These are phyloP conservation scores for Troides helena DNA, from an alignment of 2,888 invertebrate species.

Conservation along the genomic window DNA sequence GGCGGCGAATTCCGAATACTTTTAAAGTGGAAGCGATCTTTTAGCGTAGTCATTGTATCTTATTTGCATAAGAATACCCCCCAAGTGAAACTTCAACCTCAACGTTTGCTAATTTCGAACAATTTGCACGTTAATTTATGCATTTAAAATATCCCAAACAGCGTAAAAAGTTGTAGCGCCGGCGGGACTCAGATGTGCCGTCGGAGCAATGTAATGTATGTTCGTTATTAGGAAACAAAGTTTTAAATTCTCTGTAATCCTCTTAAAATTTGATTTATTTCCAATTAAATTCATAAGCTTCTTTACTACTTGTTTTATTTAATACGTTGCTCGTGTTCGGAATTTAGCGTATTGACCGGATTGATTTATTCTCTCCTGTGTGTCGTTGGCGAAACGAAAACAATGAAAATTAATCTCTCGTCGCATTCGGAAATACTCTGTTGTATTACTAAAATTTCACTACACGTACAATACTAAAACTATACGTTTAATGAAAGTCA, in stretches of 20 bases:
- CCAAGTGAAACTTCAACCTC: slow-evolving; percentile 39
- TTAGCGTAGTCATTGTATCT: slow-evolving; percentile 49
- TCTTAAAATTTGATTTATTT: slow-evolving; percentile 47
- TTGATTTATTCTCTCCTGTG: slow-evolving; percentile 7
- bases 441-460: not conserved
- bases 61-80: slow-evolving; percentile 59
- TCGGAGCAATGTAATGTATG: slow-evolving; percentile 63
- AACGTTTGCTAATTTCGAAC: slow-evolving; percentile 33
- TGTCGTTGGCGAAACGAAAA: not conserved
- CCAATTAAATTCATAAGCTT: slow-evolving; percentile 28
- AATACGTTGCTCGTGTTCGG: slow-evolving; percentile 4
- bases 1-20: slow-evolving; percentile 33
- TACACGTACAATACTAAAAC: not conserved
- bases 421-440: not conserved
- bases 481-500: too few species aligned
- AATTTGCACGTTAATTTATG: slow-evolving; percentile 41
- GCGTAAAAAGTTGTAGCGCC: slow-evolving; percentile 53
- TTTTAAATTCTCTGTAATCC: slow-evolving; percentile 74
- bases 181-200: slow-evolving; percentile 62
- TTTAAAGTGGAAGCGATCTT: slow-evolving; percentile 37
- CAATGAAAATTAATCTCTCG: not conserved
- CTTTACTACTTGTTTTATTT: slow-evolving; percentile 22
- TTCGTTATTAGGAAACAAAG: slow-evolving; percentile 68
- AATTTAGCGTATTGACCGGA: slow-evolving; percentile 8
- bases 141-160: slow-evolving; percentile 47